A percentile compares a stretch with the other conserved stretches of the same genome.
These are phyloP conservation scores for Melanotaenia boesemani DNA, from an alignment of 2,797 vertebrate genomes.

Conservation along the genomic window DNA sequence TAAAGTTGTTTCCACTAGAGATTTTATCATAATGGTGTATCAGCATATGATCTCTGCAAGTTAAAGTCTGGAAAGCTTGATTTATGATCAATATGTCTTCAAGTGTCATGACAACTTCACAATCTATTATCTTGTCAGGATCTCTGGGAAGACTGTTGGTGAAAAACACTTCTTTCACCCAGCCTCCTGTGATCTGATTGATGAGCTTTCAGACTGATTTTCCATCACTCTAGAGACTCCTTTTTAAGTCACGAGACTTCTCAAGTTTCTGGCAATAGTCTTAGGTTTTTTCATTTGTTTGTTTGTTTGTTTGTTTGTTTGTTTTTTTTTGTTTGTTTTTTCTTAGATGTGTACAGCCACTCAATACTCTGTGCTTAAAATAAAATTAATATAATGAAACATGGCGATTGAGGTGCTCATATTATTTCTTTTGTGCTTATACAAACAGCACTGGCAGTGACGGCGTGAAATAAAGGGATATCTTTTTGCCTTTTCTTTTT, in stretches of 20 bases:
- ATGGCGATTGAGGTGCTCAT: slow-evolving; percentile 25
- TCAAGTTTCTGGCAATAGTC: slow-evolving; percentile 62
- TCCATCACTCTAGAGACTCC: slow-evolving; percentile 64
- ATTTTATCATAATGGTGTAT: background rate
- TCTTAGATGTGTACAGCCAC: slow-evolving; percentile 31
- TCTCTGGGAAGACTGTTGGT: slow-evolving; percentile 49
- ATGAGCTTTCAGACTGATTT: slow-evolving; percentile 65
- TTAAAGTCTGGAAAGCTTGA: slow-evolving; percentile 35
- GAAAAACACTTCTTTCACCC: slow-evolving; percentile 58
- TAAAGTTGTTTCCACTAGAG: background rate
- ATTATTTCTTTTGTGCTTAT: slow-evolving; percentile 20
- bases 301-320: background rate
- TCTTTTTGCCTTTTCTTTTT: background rate
- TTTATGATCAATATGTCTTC: slow-evolving; percentile 34
- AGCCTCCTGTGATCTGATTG: slow-evolving; percentile 65
- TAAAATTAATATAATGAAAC: slow-evolving; percentile 28
- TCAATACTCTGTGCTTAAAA: background rate
- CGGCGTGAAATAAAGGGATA: background rate
- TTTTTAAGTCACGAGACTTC: slow-evolving; percentile 66
- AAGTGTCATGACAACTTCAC: slow-evolving; percentile 55
- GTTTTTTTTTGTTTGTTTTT: background rate
- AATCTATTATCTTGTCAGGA: slow-evolving; percentile 73
- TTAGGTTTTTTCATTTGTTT: background rate
- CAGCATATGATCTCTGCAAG: slow-evolving; percentile 25
- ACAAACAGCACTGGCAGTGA: slow-evolving; percentile 6